Conservation (phyloP, 2,888 invertebrate species). For the Caenorhabditis sp. region DNA sequence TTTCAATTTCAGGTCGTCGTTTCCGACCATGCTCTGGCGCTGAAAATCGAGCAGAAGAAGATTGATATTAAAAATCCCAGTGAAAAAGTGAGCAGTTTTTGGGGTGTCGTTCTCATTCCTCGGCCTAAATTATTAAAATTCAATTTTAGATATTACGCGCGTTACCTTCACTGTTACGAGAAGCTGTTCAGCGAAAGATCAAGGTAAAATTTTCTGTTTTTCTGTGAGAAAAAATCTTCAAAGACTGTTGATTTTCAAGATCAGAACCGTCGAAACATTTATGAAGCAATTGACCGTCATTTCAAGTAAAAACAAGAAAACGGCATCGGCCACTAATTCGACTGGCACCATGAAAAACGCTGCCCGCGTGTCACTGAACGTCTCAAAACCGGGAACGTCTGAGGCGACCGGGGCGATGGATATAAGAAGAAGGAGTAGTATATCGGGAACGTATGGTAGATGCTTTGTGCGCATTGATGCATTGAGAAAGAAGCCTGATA, state of each 20-base stretch:
- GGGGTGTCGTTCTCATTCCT: not conserved
- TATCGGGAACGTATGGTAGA: not conserved
- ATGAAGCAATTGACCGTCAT: constrained; percentile 5
- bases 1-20: constrained; percentile 9
- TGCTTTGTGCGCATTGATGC: constrained; percentile 21
- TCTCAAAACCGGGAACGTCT: no score
- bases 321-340: constrained; percentile 24
- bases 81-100: not conserved
- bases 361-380: no score
- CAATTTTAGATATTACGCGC: constrained; percentile 13
- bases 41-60: constrained; percentile 1
- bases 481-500: constrained; percentile 17
- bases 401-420: no score
- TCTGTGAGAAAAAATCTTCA: not conserved
- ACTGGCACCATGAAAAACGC: not conserved
- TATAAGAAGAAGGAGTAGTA: not conserved
- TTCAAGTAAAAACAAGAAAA: not conserved
- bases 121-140: no score
- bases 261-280: constrained; percentile 22
- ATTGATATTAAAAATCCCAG: not conserved
- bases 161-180: constrained; percentile 22
- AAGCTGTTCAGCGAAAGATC: constrained; percentile 16
- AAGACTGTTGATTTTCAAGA: constrained; percentile 6
- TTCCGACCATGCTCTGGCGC: constrained; percentile 22
- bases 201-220: constrained; percentile 5